Percentiles rank a stretch among this genome's conserved stretches.
phyloP scores from a whole-genome alignment of 2,113 vertebrate genomes.

The Psophia crepitans region DNA sequence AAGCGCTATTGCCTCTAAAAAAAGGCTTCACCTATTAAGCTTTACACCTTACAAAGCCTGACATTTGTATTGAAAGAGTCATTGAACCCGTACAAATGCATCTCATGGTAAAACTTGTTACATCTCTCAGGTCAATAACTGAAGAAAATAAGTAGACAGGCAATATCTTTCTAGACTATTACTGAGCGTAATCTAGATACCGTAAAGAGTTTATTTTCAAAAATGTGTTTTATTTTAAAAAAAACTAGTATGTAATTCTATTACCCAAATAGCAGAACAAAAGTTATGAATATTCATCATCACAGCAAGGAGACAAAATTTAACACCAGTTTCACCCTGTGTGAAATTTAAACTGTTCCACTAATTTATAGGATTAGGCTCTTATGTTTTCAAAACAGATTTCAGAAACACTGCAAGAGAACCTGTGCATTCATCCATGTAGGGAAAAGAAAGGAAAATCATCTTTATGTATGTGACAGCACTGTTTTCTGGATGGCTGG shows the following conservation, averaged over 20 bases:
- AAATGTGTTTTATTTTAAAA: neutral
- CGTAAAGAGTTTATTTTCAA: neutral
- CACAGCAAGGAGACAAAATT: neutral
- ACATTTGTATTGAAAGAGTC: neutral
- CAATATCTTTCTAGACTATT: neutral
- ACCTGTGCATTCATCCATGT: neutral
- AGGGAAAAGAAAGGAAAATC: neutral
- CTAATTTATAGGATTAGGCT: neutral
- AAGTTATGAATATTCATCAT: neutral
- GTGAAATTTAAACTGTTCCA: neutral
- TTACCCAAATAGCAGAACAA: neutral
- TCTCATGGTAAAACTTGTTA: neutral
- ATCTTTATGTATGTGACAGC: slow-evolving; percentile 25
- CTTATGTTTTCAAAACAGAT: neutral
- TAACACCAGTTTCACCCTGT: neutral
- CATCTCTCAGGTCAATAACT: neutral
- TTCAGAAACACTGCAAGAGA: neutral
- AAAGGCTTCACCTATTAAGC: neutral
- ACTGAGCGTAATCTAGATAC: neutral
- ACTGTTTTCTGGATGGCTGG: slow-evolving; percentile 23
- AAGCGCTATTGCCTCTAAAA: neutral
- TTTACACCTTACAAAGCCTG: neutral
- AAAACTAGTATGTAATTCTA: neutral
- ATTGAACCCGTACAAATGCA: neutral
- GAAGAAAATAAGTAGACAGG: neutral